Evolutionary conservation across 2,113 vertebrate species (phyloP).

Genomic region (Galeopterus variegatus): DNA sequence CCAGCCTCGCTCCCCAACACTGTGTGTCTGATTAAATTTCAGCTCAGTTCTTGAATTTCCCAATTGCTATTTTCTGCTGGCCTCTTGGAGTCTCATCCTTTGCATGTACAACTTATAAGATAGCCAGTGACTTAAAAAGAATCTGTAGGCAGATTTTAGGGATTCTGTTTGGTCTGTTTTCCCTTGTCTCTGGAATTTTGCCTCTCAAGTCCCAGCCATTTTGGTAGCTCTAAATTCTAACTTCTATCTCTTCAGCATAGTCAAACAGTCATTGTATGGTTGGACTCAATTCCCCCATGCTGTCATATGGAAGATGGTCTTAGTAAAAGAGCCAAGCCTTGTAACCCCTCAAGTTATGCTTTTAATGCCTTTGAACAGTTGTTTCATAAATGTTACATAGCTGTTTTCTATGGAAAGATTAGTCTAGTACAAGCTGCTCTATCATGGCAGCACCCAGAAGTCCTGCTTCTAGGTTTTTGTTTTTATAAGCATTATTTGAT

Average conservation of each 20-base stretch:
- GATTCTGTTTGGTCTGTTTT: background rate
- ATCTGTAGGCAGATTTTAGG: constrained; percentile 37
- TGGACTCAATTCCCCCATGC: background rate
- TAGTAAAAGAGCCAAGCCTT: background rate
- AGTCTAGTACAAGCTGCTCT: background rate
- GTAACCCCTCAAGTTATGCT: background rate
- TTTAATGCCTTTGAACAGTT: background rate
- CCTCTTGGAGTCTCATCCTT: background rate
- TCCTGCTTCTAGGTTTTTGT: background rate
- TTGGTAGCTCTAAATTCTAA: constrained; percentile 31
- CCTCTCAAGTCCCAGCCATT: background rate
- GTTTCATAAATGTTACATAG: background rate
- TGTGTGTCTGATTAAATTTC: constrained; percentile 31
- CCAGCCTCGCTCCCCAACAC: background rate
- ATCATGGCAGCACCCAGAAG: constrained; percentile 3
- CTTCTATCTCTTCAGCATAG: background rate
- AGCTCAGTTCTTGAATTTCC: constrained; percentile 24
- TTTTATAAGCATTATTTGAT: constrained; percentile 62
- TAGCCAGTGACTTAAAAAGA: background rate
- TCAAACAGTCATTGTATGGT: background rate
- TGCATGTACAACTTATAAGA: background rate
- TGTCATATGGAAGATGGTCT: constrained; percentile 6
- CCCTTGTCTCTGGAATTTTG: constrained; percentile 26
- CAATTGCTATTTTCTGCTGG: background rate
- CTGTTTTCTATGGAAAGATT: background rate